Evolutionary conservation across 2,797 vertebrate species (phyloP).

Genomic region (Morus bassanus): DNA sequence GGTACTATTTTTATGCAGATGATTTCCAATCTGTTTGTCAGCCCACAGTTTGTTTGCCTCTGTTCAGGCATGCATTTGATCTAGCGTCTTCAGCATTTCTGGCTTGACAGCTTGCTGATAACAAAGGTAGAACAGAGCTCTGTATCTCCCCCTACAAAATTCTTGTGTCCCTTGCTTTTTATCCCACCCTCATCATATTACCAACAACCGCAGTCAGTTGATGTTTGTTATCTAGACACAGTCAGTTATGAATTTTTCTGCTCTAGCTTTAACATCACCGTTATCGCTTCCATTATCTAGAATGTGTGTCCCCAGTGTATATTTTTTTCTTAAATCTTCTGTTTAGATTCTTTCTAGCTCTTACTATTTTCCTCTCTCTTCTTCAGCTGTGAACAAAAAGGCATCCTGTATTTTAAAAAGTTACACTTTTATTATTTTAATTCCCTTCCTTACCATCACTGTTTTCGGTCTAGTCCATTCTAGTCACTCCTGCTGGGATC

Average conservation of each 20-base stretch:
- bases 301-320: neutral
- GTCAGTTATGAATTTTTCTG: neutral
- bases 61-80: neutral
- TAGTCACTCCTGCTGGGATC: neutral
- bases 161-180: neutral
- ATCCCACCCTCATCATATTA: neutral
- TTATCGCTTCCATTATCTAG: neutral
- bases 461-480: neutral
- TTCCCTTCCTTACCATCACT: neutral
- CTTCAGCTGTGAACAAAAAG: neutral
- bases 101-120: conserved; percentile 38
- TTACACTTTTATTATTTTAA: neutral
- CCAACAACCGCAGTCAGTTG: neutral
- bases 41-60: neutral
- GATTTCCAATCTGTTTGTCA: neutral
- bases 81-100: neutral
- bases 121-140: conserved; percentile 3
- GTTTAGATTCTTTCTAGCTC: neutral
- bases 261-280: neutral
- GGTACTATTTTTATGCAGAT: conserved; percentile 12
- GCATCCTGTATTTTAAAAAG: neutral
- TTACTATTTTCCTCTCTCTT: neutral
- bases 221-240: neutral
- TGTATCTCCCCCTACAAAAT: neutral
- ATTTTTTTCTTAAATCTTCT: neutral